These are phyloP conservation scores for Eulemur macaco DNA, from an alignment of 2,113 vertebrate genomes.

Conservation along the genomic window DNA sequence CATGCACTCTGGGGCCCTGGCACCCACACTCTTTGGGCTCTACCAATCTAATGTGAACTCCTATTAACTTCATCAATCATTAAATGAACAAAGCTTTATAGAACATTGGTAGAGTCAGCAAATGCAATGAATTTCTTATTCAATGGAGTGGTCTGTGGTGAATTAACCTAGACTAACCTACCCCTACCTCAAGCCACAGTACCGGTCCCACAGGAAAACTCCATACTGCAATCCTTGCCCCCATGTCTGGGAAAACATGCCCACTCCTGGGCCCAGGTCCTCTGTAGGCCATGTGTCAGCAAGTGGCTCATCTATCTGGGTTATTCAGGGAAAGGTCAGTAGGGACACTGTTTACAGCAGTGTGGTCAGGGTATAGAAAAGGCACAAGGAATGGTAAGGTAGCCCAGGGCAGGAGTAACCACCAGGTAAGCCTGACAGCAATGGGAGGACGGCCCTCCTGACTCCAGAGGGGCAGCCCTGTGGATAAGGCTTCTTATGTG, in stretches of 20 bases:
- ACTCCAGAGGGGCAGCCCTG: neutral
- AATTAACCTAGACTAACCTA: neutral
- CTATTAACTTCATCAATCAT: neutral
- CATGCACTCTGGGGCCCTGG: neutral
- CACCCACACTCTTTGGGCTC: neutral
- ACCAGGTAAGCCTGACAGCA: neutral
- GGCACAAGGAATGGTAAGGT: neutral
- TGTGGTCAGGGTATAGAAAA: neutral
- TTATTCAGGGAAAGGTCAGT: neutral
- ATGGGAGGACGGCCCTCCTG: neutral
- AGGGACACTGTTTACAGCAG: neutral
- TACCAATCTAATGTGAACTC: neutral
- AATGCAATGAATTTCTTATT: neutral
- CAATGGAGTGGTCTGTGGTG: neutral
- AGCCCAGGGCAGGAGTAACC: neutral
- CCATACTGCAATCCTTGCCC: neutral
- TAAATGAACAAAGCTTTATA: neutral
- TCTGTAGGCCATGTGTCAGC: neutral
- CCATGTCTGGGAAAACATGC: neutral
- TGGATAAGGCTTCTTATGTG: neutral
- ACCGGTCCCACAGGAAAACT: neutral
- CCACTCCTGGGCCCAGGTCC: neutral
- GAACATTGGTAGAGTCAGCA: neutral
- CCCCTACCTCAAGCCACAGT: neutral
- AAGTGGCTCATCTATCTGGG: neutral